A percentile compares a stretch with the other conserved stretches of the same genome.
phyloP scores from a whole-genome alignment of 2,113 vertebrate species.

The Syngnathus floridae region DNA sequence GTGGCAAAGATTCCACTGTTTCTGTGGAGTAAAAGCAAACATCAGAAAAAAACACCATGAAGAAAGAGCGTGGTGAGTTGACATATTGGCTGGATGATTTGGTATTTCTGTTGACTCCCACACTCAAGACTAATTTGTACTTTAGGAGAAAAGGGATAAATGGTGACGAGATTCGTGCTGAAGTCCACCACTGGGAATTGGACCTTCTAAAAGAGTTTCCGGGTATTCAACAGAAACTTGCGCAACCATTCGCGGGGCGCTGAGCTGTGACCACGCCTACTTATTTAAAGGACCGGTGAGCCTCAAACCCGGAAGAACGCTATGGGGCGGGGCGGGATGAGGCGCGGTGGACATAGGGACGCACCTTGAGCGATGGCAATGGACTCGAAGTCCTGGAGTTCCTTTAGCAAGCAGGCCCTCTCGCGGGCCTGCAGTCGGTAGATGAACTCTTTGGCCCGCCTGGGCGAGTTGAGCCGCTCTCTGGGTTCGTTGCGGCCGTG shows the following conservation, averaged over 20 bases:
- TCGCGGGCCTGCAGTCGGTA: conserved; percentile 3
- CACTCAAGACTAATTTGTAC: background rate
- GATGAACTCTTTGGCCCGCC: conserved; percentile 11
- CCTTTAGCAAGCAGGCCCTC: conserved; percentile 6
- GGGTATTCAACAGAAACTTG: no score
- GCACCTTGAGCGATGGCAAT: conserved; percentile 11
- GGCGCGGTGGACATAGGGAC: background rate
- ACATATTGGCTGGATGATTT: background rate
- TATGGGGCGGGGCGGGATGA: no score
- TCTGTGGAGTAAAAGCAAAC: conserved; percentile 37
- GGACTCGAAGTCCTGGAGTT: conserved; percentile 12
- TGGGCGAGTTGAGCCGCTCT: conserved; percentile 10
- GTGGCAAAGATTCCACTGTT: conserved; percentile 42
- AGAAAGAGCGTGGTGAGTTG: background rate
- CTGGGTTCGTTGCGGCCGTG: conserved; percentile 8
- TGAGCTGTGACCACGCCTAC: background rate
- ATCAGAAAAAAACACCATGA: background rate
- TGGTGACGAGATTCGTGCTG: background rate
- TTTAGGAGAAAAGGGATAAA: background rate
- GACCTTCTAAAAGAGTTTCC: background rate
- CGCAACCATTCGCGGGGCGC: background rate
- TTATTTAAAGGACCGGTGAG: background rate
- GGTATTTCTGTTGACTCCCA: background rate
- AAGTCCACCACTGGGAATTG: no score
- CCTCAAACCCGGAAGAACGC: background rate